Evolutionary conservation across 2,113 vertebrate species (phyloP), one percentile per base, ranked within the genome.

Genomic region (Microcebus ravelobensis): DNA sequence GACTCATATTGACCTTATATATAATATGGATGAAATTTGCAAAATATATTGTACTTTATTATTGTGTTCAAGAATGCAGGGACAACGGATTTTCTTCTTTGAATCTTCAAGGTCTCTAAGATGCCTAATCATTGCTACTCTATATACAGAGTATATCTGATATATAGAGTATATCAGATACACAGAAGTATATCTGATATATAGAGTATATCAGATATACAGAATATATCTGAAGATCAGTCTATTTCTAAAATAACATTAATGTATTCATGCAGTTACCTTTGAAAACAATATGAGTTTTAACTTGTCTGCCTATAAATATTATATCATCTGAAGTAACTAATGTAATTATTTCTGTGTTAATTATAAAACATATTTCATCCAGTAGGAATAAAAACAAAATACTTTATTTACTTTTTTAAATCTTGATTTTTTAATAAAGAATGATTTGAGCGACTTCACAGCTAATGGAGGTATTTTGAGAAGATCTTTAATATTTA

Each of bases 251-350:
- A 89, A 77, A 36, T 71, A 87, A 52, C 18, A 63, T 84, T 73
- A n/a, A 50, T 68, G 5, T 91, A 5, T 65, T 63, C 2, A 25
- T 29, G 18, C 5, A 70, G 29, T 81, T 91, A 88, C 3, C 14
- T 92, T 73, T 57, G 48, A 94, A 91, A 23, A 90, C 5, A 59
- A 65, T 76, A 13, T 55, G 14, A 29, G 59, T 90, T 94, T 96
- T 87, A 21, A 74, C 61, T 81, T 96, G 68, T 9, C 15, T 74
- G 20, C 3, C 10, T 91, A 11, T 57, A 88, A 70, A 76, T 84
- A 87, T 79, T 55, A 79, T 83, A 84, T 50, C 34, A 79, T 29
- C 31, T 87, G 1, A 92, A 90, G 20, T 45, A 87, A 61, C 12
- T 73, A 86, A 36, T 90, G 21, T 18, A 45, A 17, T 73, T 71